Base-by-base conservation (phyloP, 2,113 vertebrate species). In the Anolis carolinensis region DNA sequence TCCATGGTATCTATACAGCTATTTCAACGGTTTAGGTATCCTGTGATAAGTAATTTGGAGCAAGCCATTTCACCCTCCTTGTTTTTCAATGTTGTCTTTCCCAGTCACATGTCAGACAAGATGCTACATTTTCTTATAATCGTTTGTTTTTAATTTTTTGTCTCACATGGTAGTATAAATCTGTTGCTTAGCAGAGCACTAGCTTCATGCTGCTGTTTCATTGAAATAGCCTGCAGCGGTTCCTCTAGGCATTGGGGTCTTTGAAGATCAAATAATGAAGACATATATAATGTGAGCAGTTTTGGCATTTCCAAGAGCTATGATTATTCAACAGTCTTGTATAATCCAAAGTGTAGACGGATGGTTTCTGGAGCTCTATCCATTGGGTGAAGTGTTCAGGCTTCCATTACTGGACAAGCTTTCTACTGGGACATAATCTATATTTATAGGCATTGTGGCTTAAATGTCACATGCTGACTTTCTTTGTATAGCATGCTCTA, bases 231-330 rank as follows among this genome's bases (percentile, higher is more conserved):
- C 86, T 0, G 27, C 89, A 82, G 75, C 90, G 77, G 71, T 94
- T 92, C 92, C 93, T 92, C 89, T 94, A 91, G 67, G n/a, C 78
- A 79, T 88, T 89, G 55, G 67, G 75, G 89, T 79, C 92, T 94
- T 95, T 95, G 90, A 95, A 95, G 94, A 95, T 95, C 93, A 95
- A 94, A 94, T 93, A 91, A 83, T 87, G 21, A 83, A 90, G 91
- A 87, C 91, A 87, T 90, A 93, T 94, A 87, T 90, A 88, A 93
- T 83, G 92, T 84, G 89, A 93, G 90, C 87, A 89, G 79, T 83
- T 86, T 27, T 92, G 76, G 91, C 95, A 87, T 91, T 70, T n/a
- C 86, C 87, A 63, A 87, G 86, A 81, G 83, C 94, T 89, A 86
- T 80, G 88, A 87, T 75, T 89, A 71, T 83, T 93, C 85, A 86